These are phyloP conservation scores for Rhinatrema bivittatum DNA, from an alignment of 2,797 vertebrate species.

Conservation along the genomic window DNA sequence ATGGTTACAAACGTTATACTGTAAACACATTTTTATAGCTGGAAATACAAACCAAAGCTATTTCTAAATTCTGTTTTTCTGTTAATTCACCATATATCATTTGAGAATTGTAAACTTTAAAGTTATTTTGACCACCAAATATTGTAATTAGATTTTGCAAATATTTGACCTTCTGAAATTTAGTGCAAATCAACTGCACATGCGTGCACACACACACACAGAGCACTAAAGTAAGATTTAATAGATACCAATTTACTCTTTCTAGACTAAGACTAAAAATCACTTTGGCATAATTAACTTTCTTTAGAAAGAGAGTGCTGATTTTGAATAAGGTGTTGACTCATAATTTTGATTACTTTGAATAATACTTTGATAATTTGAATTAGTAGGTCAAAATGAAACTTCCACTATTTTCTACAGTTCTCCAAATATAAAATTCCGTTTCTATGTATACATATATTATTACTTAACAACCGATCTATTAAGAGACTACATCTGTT, in stretches of 20 bases:
- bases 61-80: not conserved
- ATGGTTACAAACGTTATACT: not conserved
- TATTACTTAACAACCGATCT: not conserved
- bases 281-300: not conserved
- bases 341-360: not conserved
- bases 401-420: not conserved
- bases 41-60: not conserved
- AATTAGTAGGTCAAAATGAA: not conserved
- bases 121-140: not conserved
- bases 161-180: not conserved
- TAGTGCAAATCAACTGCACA: not conserved
- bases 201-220: not conserved
- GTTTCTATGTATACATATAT: no score
- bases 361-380: no score
- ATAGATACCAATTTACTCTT: not conserved
- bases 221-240: not conserved
- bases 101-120: not conserved
- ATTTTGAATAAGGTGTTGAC: not conserved
- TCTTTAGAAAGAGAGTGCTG: not conserved
- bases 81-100: not conserved
- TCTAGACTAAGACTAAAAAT: constrained; percentile 10
- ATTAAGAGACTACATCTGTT: not conserved
- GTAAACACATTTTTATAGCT: no score
- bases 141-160: not conserved
- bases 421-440: not conserved